A percentile compares a stretch with the other conserved stretches of the same genome.
Conservation (phyloP, 2,888 invertebrate genomes). For the Torymus aiolomorphi region DNA sequence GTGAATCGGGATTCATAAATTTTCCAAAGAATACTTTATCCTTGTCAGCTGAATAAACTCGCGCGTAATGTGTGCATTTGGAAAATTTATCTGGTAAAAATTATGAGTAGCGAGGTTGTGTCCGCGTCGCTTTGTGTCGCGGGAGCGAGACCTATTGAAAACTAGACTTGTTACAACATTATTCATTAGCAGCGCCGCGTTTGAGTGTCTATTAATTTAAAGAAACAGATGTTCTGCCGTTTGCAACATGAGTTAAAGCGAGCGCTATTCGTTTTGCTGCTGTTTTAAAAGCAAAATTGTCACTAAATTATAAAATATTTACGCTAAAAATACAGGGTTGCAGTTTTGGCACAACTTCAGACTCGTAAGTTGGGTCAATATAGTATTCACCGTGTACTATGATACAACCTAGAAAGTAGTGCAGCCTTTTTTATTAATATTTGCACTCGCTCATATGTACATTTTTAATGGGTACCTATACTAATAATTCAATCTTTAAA, state of each 20-base stretch:
- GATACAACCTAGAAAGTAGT: too few species aligned
- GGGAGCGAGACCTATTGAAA: slow-evolving; percentile 31
- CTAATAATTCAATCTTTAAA: too few species aligned
- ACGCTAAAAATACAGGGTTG: slow-evolving; percentile 22
- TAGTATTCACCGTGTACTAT: not conserved
- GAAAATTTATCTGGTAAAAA: slow-evolving; percentile 50
- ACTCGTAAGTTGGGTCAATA: slow-evolving; percentile 8
- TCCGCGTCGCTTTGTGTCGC: not conserved
- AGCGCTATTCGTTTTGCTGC: not conserved
- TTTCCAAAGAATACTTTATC: slow-evolving; percentile 52
- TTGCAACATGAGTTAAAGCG: not conserved
- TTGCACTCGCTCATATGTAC: too few species aligned
- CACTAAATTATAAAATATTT: slow-evolving; percentile 26
- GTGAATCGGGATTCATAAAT: slow-evolving; percentile 52
- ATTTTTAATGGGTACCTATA: too few species aligned
- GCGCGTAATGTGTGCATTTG: slow-evolving; percentile 41
- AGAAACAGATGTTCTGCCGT: slow-evolving; percentile 24
- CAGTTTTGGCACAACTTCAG: slow-evolving; percentile 18
- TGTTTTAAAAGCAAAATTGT: slow-evolving; percentile 29
- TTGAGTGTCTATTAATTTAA: slow-evolving; percentile 40
- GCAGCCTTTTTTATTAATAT: too few species aligned
- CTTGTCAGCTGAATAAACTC: slow-evolving; percentile 51
- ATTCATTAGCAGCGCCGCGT: slow-evolving; percentile 35
- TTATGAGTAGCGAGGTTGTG: slow-evolving; percentile 34
- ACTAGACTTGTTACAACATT: slow-evolving; percentile 36